phyloP scores from a whole-genome alignment of 2,797 vertebrate species.

The Manis javanica region DNA sequence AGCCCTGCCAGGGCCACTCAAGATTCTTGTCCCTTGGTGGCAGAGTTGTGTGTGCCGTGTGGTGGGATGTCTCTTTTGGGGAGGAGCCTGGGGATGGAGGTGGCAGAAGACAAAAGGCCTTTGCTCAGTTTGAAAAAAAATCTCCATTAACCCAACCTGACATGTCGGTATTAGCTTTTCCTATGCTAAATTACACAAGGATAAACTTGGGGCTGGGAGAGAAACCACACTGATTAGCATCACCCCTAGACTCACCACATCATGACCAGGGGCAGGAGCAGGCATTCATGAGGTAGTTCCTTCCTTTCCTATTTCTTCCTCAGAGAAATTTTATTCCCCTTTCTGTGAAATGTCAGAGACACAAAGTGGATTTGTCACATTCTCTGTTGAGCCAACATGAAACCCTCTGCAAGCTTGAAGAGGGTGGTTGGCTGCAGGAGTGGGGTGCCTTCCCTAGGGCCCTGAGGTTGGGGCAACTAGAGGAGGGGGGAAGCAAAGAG shows the following conservation, averaged over 20 bases:
- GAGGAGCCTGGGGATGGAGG: slow-evolving; percentile 42
- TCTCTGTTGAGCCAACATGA: slow-evolving; percentile 70
- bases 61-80: neutral
- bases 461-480: neutral
- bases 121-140: slow-evolving; percentile 52
- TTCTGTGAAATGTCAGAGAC: slow-evolving; percentile 58
- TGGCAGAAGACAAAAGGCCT: slow-evolving; percentile 41
- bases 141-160: slow-evolving; percentile 80
- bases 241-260: slow-evolving; percentile 50
- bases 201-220: slow-evolving; percentile 82
- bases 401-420: slow-evolving; percentile 77
- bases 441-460: neutral
- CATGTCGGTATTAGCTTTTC: slow-evolving; percentile 82
- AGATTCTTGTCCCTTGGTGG: neutral
- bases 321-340: neutral
- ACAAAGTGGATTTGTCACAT: slow-evolving; percentile 77
- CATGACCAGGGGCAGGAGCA: neutral
- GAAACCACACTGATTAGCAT: slow-evolving; percentile 81
- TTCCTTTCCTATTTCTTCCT: slow-evolving; percentile 5
- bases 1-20: neutral
- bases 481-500: neutral
- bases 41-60: neutral
- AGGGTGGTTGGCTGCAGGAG: neutral
- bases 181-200: slow-evolving; percentile 83
- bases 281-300: neutral